These are phyloP conservation scores for Osmerus eperlanus DNA, from an alignment of 2,113 vertebrate species.

Conservation along the genomic window DNA sequence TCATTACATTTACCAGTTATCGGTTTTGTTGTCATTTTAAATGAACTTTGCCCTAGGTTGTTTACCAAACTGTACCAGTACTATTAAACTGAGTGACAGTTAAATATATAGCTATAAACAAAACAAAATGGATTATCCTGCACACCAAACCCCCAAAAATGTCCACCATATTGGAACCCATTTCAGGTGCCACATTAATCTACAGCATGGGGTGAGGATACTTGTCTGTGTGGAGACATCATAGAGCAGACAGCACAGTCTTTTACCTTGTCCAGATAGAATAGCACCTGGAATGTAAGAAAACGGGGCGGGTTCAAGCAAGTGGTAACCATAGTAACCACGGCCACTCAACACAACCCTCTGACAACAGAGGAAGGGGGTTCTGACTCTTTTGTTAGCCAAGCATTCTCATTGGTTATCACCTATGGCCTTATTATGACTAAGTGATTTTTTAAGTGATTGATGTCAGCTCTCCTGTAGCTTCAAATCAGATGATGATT, in stretches of 20 bases:
- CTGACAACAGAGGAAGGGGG: neutral
- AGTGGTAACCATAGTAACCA: conserved; percentile 20
- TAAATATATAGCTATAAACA: no score
- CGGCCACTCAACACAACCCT: conserved; percentile 21
- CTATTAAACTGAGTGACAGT: no score
- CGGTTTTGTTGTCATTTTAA: no score
- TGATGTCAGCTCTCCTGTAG: neutral
- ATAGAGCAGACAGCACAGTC: conserved; percentile 17
- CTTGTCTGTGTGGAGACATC: conserved; percentile 20
- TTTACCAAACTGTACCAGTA: no score
- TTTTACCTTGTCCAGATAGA: conserved; percentile 52
- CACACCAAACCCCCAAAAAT: no score
- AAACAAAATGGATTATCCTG: no score
- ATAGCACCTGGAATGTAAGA: conserved; percentile 52
- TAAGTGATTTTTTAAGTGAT: neutral
- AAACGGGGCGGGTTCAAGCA: conserved; percentile 39
- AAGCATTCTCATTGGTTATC: conserved; percentile 21
- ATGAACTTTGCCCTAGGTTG: no score
- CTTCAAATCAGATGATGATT: no score
- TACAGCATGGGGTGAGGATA: conserved; percentile 11
- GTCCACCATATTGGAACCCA: no score
- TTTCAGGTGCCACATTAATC: no score
- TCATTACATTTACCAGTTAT: neutral
- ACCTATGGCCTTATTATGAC: conserved; percentile 22
- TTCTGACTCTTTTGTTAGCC: conserved; percentile 12